Base-by-base conservation (phyloP, 2,888 invertebrate species). In the Atethmia centrago region DNA sequence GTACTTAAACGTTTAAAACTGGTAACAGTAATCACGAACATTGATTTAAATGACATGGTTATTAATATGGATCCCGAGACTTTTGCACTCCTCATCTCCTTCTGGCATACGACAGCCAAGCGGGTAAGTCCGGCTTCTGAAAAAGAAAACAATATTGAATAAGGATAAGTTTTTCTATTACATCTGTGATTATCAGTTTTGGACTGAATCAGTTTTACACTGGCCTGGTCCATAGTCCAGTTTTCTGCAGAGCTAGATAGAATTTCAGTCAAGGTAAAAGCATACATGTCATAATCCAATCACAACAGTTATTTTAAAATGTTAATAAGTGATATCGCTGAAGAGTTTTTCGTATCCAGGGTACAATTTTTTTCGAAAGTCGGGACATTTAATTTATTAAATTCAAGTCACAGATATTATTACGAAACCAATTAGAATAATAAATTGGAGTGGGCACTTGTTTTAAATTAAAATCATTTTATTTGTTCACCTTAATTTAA, bases 21-120 rank as follows among this genome's bases (percentile, higher is more conserved):
- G 84, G 85, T 89, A 85, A 88, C 87, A 90, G 89, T 89, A 85
- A 89, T 90, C 90, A 92, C 89, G 90, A 92, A 92, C 90, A 91
- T 90, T 92, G 88, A 90, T 88, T 88, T 86, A 84, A 86, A 83
- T 88, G 87, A 85, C 85, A 85, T 84, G 86, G 83, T 90, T 84
- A 87, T 88, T 88, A 87, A 86, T 86, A 87, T 79, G 88, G 91
- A 87, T 84, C 87, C 90, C 88, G 88, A 80, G 86, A 81, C 79
- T 98, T 95, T 94, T 99, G 98, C 78, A 98, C 98, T 56, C 98
- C 99, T 95, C 99, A 99, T 94, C 98, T 99, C 88, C 99, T 99
- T 94, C 99, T 98, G 68, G 99, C 98, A 92, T 99, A 99, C 97
- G 99, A 98, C 90, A 99, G 95, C 86, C 96, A 96, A 2, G 95